Base-by-base conservation (phyloP, 2,797 vertebrate genomes). In the Spondyliosoma cantharus region DNA sequence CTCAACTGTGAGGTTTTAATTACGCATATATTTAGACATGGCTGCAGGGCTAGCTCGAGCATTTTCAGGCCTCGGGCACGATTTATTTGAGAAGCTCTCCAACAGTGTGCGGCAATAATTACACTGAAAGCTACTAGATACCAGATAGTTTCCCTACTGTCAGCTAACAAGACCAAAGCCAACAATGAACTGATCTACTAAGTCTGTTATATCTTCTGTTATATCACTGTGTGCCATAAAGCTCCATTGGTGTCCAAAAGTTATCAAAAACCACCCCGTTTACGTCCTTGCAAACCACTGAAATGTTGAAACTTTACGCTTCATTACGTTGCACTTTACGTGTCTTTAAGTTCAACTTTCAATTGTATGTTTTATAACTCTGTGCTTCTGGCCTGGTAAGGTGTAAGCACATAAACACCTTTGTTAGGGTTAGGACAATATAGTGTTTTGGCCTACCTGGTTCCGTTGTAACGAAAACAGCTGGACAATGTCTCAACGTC, bases 1-100 rank as follows among this genome's bases (percentile, higher is more conserved):
- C 63, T 71, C 42, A 27, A n/a, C 60, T 72, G 7, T 25, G 58
- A 71, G 75, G 50, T 64, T 83, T 67, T 82, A 82, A 87, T 88
- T 70, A 82, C 42, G 46, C 54, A 56, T 72, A 66, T 70, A 80
- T 81, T 88, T 78, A 74, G 54, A 71, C 20, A 16, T 52, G 48
- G 80, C 79, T 84, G 61, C 75, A 48, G 62, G 53, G 63, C 61
- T 75, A 70, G 71, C 74, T 81, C 5, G 0, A 74, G 45, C 58
- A 22, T 74, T 74, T 57, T 61, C 15, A 17, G 14, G 8, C 64
- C 19, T 50, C 58, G 45, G 61, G 46, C 17, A 68, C 45, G 56
- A 82, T 81, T 88, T 46, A 74, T 78, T 66, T 70, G 20, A 82
- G 32, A 83, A 68, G 65, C 5, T 20, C 16, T 70, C 48, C 32